Conservation (phyloP, 1,140 invertebrate genomes). For the Ostrea edulis region DNA sequence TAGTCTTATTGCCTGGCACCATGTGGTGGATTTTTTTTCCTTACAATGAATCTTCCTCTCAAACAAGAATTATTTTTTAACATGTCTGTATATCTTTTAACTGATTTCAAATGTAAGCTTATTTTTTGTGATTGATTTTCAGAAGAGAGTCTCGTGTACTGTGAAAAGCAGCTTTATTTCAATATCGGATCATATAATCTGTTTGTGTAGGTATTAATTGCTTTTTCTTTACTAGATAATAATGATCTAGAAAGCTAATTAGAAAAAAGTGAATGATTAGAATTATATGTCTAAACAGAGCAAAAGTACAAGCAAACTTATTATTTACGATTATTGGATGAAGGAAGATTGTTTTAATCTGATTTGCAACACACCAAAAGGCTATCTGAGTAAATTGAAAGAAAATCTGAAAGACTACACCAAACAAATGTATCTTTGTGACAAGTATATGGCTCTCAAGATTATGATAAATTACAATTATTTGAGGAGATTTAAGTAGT, state of each 20-base stretch:
- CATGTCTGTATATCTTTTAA: not conserved
- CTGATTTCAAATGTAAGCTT: not conserved
- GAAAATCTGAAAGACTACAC: not conserved
- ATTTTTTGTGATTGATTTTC: conserved; percentile 27
- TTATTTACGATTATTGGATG: not conserved
- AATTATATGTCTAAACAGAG: not conserved
- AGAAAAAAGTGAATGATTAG: not conserved
- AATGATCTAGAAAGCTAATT: conserved; percentile 3
- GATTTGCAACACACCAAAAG: not conserved
- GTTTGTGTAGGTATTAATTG: not conserved
- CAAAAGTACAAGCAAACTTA: conserved; percentile 16
- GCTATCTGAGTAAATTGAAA: not conserved
- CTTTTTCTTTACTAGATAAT: not conserved
- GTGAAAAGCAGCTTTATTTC: not conserved
- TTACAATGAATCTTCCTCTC: not conserved
- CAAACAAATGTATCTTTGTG: not conserved
- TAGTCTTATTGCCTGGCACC: conserved; percentile 23
- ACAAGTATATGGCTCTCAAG: not conserved
- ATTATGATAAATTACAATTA: not conserved
- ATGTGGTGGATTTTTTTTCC: conserved; percentile 24
- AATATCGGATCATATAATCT: not conserved
- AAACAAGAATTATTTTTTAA: not conserved
- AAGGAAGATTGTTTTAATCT: not conserved
- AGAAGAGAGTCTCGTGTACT: not conserved
- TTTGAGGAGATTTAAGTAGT: not conserved